A percentile compares a stretch with the other conserved stretches of the same genome.
Evolutionary conservation across 2,797 vertebrate genomes (phyloP).

Genomic region (Perodicticus potto): DNA sequence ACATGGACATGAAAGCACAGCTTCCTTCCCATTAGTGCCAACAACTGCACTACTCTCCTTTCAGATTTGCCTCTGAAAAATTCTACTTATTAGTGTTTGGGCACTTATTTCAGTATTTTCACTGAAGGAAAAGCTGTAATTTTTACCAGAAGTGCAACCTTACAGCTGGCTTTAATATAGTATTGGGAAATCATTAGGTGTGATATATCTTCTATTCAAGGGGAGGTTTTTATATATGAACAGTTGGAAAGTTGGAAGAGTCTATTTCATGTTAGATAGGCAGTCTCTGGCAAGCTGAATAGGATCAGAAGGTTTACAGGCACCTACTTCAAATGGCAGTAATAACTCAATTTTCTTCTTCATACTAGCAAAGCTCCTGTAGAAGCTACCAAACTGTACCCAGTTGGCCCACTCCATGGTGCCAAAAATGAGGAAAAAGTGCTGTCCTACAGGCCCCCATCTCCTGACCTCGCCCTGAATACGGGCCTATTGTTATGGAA

Average conservation of each 20-base stretch:
- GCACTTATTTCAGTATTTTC: slow-evolving; percentile 35
- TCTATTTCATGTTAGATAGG: slow-evolving; percentile 47
- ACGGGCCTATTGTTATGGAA: background rate
- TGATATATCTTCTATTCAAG: slow-evolving; percentile 36
- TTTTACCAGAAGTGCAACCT: slow-evolving; percentile 55
- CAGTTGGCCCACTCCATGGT: background rate
- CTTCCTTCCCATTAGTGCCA: slow-evolving; percentile 54
- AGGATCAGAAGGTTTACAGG: slow-evolving; percentile 31
- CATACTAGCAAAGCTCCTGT: background rate
- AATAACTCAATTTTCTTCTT: slow-evolving; percentile 53
- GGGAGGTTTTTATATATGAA: slow-evolving; percentile 3
- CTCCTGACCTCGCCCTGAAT: background rate
- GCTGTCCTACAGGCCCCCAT: background rate
- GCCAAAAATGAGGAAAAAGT: background rate
- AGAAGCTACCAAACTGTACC: background rate
- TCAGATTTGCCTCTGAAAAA: slow-evolving; percentile 56
- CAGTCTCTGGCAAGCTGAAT: background rate
- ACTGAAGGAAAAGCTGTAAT: slow-evolving; percentile 55
- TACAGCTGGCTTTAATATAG: slow-evolving; percentile 54
- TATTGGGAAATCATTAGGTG: slow-evolving; percentile 4
- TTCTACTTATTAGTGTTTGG: slow-evolving; percentile 47
- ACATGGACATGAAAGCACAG: slow-evolving; percentile 30
- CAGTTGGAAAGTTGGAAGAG: background rate
- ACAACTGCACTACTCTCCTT: slow-evolving; percentile 46
- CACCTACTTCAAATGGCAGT: background rate